These are phyloP conservation scores for Odobenus rosmarus DNA, from an alignment of 2,113 vertebrate genomes.

Conservation along the genomic window DNA sequence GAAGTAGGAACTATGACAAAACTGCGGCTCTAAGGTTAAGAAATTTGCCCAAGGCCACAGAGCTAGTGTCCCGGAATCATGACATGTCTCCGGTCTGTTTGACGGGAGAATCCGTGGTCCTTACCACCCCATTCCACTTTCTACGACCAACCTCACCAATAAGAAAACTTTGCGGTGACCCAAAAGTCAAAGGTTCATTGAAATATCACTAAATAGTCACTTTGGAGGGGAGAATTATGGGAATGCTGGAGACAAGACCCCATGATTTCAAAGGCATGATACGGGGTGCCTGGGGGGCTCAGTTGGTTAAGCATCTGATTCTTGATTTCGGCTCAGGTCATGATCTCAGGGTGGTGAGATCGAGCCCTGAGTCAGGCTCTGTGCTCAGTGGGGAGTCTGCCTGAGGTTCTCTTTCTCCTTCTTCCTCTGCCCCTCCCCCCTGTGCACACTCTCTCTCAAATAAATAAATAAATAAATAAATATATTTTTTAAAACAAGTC, in stretches of 20 bases:
- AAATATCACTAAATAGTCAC: not conserved
- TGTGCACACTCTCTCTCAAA: not conserved
- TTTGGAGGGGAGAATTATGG: not conserved
- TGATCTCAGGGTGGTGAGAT: not conserved
- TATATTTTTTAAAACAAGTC: not conserved
- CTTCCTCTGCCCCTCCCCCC: not conserved
- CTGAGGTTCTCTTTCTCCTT: not conserved
- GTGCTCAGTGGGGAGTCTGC: not conserved
- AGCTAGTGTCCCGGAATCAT: not conserved
- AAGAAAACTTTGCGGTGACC: not conserved
- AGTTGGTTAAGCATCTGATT: not conserved
- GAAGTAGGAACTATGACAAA: not conserved
- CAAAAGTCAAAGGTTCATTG: not conserved
- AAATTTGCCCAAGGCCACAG: not conserved
- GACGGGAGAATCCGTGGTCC: not conserved
- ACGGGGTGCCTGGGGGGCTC: not conserved
- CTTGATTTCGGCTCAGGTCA: not conserved
- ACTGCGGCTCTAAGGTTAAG: not conserved
- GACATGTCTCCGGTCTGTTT: no score
- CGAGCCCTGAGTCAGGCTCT: not conserved
- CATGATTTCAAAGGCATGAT: not conserved
- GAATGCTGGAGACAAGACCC: not conserved
- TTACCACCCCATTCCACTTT: fast-evolving
- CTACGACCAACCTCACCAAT: not conserved
- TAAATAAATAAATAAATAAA: not conserved